Evolutionary conservation across 2,888 invertebrate species (phyloP).

Genomic region (Pristionchus maxplancki): DNA sequence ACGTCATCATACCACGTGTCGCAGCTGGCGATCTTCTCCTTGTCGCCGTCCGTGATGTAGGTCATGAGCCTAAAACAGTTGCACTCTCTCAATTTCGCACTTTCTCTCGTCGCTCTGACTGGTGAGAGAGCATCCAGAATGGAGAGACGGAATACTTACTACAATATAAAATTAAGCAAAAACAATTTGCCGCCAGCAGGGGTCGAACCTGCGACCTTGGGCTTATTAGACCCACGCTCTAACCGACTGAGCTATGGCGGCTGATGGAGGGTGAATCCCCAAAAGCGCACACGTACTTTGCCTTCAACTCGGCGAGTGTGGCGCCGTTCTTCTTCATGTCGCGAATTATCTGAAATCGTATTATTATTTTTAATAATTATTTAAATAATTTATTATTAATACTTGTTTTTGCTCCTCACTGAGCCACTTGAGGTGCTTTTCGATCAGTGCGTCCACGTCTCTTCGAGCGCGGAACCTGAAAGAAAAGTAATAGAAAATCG

Average conservation of each 20-base stretch:
- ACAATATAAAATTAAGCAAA: not conserved
- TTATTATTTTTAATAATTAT: not conserved
- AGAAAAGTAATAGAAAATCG: no score
- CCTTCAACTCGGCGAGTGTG: conserved; percentile 10
- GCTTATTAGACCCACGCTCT: conserved; percentile 59
- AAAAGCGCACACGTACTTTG: not conserved
- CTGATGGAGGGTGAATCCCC: not conserved
- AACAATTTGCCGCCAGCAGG: conserved; percentile 54
- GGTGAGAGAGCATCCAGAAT: no score
- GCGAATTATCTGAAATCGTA: not conserved
- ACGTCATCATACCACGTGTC: conserved; percentile 35
- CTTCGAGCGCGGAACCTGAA: not conserved
- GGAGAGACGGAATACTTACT: no score
- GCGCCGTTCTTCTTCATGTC: conserved; percentile 31
- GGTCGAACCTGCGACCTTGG: conserved; percentile 59
- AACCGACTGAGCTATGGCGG: conserved; percentile 60
- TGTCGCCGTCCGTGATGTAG: conserved; percentile 8
- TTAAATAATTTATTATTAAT: not conserved
- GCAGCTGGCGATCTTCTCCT: conserved; percentile 37
- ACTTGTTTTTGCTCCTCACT: conserved; percentile 42
- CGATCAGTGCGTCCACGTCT: conserved; percentile 17
- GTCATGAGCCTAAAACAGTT: not conserved
- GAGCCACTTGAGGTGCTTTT: conserved; percentile 39
- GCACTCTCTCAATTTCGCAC: not conserved
- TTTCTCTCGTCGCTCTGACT: no score